Evolutionary conservation across 1,140 invertebrate genomes (phyloP).

Genomic region (Drosophila parabipectinata): DNA sequence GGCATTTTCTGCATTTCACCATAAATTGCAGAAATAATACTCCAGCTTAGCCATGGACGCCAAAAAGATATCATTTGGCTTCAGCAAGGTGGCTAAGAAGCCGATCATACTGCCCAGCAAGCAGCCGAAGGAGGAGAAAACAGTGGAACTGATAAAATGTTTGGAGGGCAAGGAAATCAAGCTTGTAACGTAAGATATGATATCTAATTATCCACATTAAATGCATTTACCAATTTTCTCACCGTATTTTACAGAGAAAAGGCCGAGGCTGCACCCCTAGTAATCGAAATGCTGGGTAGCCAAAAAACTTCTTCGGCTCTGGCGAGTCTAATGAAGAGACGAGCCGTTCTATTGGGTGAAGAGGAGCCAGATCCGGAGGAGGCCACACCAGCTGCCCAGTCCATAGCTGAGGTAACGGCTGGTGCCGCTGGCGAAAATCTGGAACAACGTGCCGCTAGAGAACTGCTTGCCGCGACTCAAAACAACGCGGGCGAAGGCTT

Average conservation of each 20-base stretch:
- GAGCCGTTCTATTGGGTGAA: slow-evolving; percentile 72
- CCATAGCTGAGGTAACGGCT: slow-evolving; percentile 65
- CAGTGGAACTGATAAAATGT: slow-evolving; percentile 89
- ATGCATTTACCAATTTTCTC: not conserved
- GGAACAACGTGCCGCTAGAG: slow-evolving; percentile 85
- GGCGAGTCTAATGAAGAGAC: slow-evolving; percentile 76
- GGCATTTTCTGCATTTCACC: slow-evolving; percentile 30
- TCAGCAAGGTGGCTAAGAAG: slow-evolving; percentile 88
- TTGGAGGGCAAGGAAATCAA: slow-evolving; percentile 90
- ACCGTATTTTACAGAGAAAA: slow-evolving; percentile 84
- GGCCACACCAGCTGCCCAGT: slow-evolving; percentile 44
- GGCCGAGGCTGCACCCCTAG: slow-evolving; percentile 85
- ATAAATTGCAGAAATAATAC: not conserved
- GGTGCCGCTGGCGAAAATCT: slow-evolving; percentile 77
- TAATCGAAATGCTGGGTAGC: slow-evolving; percentile 87
- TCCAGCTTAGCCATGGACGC: slow-evolving; percentile 74
- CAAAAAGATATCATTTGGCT: slow-evolving; percentile 92
- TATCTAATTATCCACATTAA: slow-evolving; percentile 17
- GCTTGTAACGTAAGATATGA: slow-evolving; percentile 87
- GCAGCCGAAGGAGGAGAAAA: slow-evolving; percentile 83
- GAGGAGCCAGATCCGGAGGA: slow-evolving; percentile 55
- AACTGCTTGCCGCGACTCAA: slow-evolving; percentile 74
- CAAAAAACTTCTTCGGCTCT: slow-evolving; percentile 85
- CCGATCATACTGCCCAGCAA: slow-evolving; percentile 84
- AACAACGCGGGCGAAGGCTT: slow-evolving; percentile 73